Base-by-base conservation (phyloP, 2,113 vertebrate species). In the Halcyon senegalensis region DNA sequence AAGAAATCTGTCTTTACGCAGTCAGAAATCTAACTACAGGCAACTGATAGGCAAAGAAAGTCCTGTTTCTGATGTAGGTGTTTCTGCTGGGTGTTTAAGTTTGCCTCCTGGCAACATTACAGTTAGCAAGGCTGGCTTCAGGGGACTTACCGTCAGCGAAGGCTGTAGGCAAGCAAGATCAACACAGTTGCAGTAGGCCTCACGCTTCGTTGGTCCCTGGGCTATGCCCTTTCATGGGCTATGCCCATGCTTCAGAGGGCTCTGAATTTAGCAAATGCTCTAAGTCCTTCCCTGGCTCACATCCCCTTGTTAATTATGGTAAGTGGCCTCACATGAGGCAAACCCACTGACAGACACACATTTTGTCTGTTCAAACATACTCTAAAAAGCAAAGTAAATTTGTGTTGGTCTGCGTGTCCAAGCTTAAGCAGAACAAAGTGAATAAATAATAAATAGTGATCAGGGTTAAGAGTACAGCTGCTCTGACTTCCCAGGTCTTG, bases 401-500 rank as follows among this genome's bases (percentile, higher is more conserved):
- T 56, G 27, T 51, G 20, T 56, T 78, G 62, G 56, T 83, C 73
- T 87, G 19, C 68, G 7, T 43, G 75, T 23, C 59, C 77, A 37
- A 28, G 43, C n/a, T 74, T 53, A 90, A 66, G 69, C 59, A 90
- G n/a, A 62, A 31, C 10, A 39, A 85, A 67, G 68, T n/a, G 24
- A 81, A 86, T 89, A 74, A 96, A 93, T 92, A 96, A 92, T 92
- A 51, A 82, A 85, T 60, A 80, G 43, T 35, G 35, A 48, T 15
- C 5, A 17, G 68, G 75, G 48, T 59, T 76, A 19, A 73, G 39
- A 74, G 60, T 3, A 16, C 76, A 91, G 93, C 91, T 96, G 64
- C 75, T 97, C 75, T 43, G 16, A 86, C 88, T 87, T 91, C 37
- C 59, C 60, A 68, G 41, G 25, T 87, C 80, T 85, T 79, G 44